These are phyloP conservation scores for Serilophus lunatus DNA, from an alignment of 2,113 vertebrate species.

Conservation along the genomic window DNA sequence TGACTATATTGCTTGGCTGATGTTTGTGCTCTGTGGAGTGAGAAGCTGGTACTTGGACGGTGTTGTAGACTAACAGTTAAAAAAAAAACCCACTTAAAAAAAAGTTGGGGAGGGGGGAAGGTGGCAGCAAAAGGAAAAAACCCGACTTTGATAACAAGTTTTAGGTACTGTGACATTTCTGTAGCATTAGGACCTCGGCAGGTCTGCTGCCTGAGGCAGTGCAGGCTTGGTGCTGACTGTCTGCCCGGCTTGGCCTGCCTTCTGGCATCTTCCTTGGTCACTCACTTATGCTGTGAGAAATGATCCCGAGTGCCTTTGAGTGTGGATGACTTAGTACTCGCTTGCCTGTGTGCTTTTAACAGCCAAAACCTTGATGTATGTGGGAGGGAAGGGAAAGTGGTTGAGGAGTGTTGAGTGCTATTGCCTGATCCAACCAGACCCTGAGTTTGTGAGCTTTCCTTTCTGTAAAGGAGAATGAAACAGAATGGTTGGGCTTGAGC, in stretches of 20 bases:
- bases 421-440: not conserved
- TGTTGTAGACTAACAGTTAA: not conserved
- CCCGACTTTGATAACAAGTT: not conserved
- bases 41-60: not conserved
- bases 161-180: not conserved
- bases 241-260: not conserved
- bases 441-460: not conserved
- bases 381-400: not conserved
- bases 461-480: not conserved
- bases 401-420: accelerated
- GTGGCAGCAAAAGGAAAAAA: not conserved
- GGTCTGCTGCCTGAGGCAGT: not conserved
- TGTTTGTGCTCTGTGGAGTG: not conserved
- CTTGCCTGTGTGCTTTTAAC: not conserved
- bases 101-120: not conserved
- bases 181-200: not conserved
- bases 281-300: not conserved
- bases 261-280: not conserved
- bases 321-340: not conserved
- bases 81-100: not conserved
- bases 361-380: not conserved
- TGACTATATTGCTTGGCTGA: not conserved
- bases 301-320: not conserved
- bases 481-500: not conserved
- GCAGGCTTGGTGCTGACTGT: not conserved